Conservation (phyloP, 2,113 vertebrate species). For the Phalacrocorax brasilianus region DNA sequence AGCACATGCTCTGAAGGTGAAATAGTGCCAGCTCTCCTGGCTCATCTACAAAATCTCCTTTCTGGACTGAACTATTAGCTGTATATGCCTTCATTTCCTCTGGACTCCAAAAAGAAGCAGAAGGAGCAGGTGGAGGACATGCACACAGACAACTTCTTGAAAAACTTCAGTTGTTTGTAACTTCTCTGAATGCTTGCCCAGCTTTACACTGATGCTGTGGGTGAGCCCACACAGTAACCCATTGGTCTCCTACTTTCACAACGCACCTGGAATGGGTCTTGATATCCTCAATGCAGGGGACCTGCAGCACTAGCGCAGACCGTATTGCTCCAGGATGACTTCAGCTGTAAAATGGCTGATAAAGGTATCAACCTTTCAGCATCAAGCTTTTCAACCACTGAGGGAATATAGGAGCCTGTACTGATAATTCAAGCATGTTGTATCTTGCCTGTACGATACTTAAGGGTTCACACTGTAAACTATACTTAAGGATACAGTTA, state of each 20-base stretch:
- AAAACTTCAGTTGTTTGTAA: not conserved
- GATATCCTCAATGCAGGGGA: not conserved
- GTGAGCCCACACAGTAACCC: not conserved
- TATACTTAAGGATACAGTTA: not conserved
- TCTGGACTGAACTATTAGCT: not conserved
- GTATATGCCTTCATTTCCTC: not conserved
- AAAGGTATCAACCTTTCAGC: not conserved
- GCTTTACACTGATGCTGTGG: rapidly evolving
- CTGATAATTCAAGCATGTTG: not conserved
- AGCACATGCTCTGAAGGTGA: not conserved
- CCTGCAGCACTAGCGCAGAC: not conserved
- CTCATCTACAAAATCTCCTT: not conserved
- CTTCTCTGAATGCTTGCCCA: not conserved
- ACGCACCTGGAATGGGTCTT: not conserved
- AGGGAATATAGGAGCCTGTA: not conserved
- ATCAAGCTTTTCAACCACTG: not conserved
- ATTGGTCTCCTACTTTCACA: not conserved
- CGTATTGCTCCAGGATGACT: not conserved
- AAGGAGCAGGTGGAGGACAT: not conserved
- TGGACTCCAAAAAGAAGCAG: not conserved
- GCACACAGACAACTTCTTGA: not conserved
- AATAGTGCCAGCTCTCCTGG: not conserved
- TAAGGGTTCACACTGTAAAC: not conserved
- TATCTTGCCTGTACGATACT: not conserved
- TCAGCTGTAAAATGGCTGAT: not conserved